A percentile compares a stretch with the other conserved stretches of the same genome.
Conservation (phyloP, 2,888 invertebrate species). For the Dolichomitus sp. region DNA sequence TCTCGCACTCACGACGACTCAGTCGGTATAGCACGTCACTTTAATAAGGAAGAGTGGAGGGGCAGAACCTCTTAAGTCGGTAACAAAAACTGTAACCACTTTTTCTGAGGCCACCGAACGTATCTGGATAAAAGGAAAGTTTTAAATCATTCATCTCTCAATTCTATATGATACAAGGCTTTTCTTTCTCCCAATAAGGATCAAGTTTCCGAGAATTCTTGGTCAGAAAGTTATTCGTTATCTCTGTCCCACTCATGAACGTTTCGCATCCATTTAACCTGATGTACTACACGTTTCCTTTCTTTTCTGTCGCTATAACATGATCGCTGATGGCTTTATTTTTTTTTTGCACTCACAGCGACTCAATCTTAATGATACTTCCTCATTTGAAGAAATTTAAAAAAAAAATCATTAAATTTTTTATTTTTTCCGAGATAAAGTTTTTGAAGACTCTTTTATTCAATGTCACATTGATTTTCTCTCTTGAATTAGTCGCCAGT, state of each 20-base stretch:
- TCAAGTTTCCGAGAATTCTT: background rate
- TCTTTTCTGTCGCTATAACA: too few species aligned
- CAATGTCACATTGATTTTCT: too few species aligned
- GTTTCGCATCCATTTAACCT: background rate
- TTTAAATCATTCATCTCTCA: too few species aligned
- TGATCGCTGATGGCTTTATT: too few species aligned
- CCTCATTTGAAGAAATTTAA: background rate
- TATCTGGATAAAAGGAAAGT: too few species aligned
- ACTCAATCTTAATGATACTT: too few species aligned
- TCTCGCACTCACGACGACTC: background rate
- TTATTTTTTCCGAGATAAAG: background rate
- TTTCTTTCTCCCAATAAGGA: too few species aligned
- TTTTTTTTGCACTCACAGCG: too few species aligned
- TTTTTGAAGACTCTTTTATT: background rate
- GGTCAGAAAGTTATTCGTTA: too few species aligned
- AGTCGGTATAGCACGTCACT: background rate
- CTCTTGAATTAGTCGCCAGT: background rate
- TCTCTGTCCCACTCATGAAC: too few species aligned
- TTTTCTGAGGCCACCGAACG: background rate
- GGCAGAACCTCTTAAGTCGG: background rate
- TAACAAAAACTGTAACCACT: background rate
- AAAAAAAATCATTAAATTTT: background rate
- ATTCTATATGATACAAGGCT: too few species aligned
- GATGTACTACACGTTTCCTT: too few species aligned
- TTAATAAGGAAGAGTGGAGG: background rate